Percentiles rank a stretch among this genome's conserved stretches.
Evolutionary conservation across 2,797 vertebrate species (phyloP).

Genomic region (Cygnus olor): DNA sequence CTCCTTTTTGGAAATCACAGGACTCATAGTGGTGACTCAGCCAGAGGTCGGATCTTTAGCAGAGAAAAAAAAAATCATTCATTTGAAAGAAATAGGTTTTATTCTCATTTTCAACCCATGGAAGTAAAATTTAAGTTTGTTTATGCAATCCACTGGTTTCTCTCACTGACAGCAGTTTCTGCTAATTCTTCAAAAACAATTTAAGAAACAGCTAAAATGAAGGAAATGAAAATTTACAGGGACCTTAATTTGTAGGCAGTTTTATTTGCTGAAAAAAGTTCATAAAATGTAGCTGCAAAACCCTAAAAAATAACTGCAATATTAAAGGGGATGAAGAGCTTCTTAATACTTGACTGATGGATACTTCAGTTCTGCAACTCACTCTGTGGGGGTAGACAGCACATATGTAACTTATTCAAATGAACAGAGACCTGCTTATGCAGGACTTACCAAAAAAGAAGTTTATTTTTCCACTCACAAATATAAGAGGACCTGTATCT

Average conservation of each 20-base stretch:
- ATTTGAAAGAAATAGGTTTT: not conserved
- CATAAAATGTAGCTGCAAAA: not conserved
- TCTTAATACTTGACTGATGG: not conserved
- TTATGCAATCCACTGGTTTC: not conserved
- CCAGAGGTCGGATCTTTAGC: not conserved
- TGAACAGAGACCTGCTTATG: not conserved
- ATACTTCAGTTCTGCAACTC: not conserved
- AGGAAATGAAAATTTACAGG: not conserved
- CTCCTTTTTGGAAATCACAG: not conserved
- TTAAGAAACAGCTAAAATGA: conserved; percentile 13
- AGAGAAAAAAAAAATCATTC: not conserved
- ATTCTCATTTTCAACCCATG: not conserved
- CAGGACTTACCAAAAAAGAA: not conserved
- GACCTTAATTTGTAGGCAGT: not conserved
- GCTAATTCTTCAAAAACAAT: conserved; percentile 17
- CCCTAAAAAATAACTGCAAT: not conserved
- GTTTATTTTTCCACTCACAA: not conserved
- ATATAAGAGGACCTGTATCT: not conserved
- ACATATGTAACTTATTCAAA: not conserved
- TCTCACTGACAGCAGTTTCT: not conserved
- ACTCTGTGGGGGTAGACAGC: not conserved
- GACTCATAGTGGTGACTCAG: not conserved
- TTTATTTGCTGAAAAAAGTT: not conserved
- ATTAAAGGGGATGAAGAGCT: not conserved
- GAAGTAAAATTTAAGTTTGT: not conserved